These are phyloP conservation scores for Caranx melampygus DNA, from an alignment of 2,113 vertebrate genomes.

Conservation along the genomic window DNA sequence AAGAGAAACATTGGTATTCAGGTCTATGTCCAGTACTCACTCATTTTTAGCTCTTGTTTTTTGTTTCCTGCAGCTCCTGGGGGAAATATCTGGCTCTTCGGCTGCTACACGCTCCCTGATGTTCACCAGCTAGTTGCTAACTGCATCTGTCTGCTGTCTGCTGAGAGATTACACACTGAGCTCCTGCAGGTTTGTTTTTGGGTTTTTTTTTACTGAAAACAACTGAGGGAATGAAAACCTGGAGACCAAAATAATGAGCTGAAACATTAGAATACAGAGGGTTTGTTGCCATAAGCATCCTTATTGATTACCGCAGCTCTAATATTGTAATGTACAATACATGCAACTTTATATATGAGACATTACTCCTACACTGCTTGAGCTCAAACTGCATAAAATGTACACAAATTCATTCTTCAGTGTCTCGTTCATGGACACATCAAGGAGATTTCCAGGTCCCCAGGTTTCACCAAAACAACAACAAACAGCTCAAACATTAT, in stretches of 20 bases:
- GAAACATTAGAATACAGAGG: neutral
- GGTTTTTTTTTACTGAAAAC: too few species aligned
- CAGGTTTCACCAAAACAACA: neutral
- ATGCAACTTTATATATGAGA: too few species aligned
- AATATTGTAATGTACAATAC: neutral
- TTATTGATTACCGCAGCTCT: neutral
- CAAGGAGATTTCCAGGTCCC: neutral
- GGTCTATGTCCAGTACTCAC: too few species aligned
- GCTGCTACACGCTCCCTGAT: too few species aligned
- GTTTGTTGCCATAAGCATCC: neutral
- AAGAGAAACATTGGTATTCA: neutral
- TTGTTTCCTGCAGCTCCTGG: too few species aligned
- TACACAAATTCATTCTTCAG: neutral
- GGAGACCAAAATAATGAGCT: neutral
- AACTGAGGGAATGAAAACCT: too few species aligned
- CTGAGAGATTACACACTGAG: too few species aligned
- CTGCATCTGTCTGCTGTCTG: too few species aligned
- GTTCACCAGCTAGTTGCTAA: too few species aligned
- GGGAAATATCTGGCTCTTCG: too few species aligned
- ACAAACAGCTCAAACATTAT: conserved; percentile 5
- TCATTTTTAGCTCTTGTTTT: too few species aligned
- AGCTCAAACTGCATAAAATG: neutral
- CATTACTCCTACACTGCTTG: neutral
- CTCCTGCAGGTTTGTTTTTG: too few species aligned
- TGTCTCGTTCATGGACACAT: neutral